Evolutionary conservation across 2,888 invertebrate species (phyloP), one percentile per base, ranked within the genome.

Genomic region (Ophion costatus): DNA sequence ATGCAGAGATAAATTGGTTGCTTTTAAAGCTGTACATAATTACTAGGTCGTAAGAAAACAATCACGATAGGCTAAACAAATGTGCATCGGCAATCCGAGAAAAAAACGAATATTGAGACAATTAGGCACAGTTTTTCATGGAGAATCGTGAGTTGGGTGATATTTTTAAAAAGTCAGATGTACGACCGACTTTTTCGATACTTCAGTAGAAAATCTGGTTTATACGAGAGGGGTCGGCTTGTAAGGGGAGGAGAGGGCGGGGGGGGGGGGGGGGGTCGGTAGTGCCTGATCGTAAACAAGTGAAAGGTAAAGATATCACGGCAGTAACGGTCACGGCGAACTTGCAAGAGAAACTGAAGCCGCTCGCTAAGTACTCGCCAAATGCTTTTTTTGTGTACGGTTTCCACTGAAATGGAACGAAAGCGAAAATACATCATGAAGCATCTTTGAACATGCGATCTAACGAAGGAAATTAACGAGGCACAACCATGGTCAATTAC

Each of bases 291-390:
- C 73, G 82, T 61, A 38, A 42, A 77, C 24, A 61, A 83, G 82
- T 79, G 82, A 83, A 83, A 83, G 78, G 74, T 83, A 20, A 73
- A 61, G 59, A 4, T 51, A 22, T 22, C 64, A 51, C 61, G 42
- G 11, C 61, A 10, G 20, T 64, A 51, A 71, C 33, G 78, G 51
- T 33, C 45, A 22, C 56, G 14, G 56, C 38, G 56, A 33, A 29
- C 14, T 64, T 57, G 17, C 42, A 51, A 69, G 71, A 63, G 69
- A 22, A 22, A 42, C 61, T 74, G 78, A 74, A 74, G 56, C 14
- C 20, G 59, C 69, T 82, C 73, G 66, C 78, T 74, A 57, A 29
- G 74, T 74, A 74, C 66, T 20, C 29, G 42, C 22, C 45, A 17
- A n/a, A 22, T 9, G 5, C 56, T 42, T 78, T 82, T 74, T 33